Percentiles rank a stretch among this genome's conserved stretches.
phyloP scores from a whole-genome alignment of 2,113 vertebrate species.

The Silurus asotus region DNA sequence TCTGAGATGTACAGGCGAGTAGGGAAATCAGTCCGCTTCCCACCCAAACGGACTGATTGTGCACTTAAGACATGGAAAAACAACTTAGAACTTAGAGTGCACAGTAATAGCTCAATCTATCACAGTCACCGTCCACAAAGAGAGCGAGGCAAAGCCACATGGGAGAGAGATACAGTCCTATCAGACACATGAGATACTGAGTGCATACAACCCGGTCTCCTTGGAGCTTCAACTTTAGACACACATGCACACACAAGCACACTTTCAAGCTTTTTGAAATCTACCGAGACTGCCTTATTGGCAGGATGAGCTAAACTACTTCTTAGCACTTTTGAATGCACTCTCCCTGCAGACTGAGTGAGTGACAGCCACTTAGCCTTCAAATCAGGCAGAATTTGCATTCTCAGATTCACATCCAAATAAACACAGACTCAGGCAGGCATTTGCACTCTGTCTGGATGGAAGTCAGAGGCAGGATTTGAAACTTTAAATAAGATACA shows the following conservation, averaged over 20 bases:
- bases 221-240: constrained; percentile 11
- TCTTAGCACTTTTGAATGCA: constrained; percentile 22
- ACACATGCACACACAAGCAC: constrained; percentile 5
- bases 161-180: constrained; percentile 4
- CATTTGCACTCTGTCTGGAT: constrained; percentile 2
- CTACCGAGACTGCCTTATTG: constrained; percentile 20
- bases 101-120: constrained; percentile 71
- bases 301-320: constrained; percentile 34
- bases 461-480: constrained; percentile 8
- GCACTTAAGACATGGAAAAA: constrained; percentile 60
- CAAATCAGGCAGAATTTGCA: constrained; percentile 23
- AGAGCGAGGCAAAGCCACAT: constrained; percentile 2
- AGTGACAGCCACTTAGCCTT: constrained; percentile 22
- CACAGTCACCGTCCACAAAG: constrained; percentile 48
- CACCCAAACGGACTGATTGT: constrained; percentile 37
- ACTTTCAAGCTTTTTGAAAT: constrained; percentile 31
- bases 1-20: constrained; percentile 1
- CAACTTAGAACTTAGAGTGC: constrained; percentile 64
- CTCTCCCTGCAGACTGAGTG: constrained; percentile 2
- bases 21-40: constrained; percentile 33
- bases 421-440: constrained; percentile 29
- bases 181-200: constrained; percentile 25
- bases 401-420: constrained; percentile 13
- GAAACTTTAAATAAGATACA: neutral
- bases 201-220: constrained; percentile 6